phyloP scores from a whole-genome alignment of 2,113 vertebrate species.

The Galeopterus variegatus region DNA sequence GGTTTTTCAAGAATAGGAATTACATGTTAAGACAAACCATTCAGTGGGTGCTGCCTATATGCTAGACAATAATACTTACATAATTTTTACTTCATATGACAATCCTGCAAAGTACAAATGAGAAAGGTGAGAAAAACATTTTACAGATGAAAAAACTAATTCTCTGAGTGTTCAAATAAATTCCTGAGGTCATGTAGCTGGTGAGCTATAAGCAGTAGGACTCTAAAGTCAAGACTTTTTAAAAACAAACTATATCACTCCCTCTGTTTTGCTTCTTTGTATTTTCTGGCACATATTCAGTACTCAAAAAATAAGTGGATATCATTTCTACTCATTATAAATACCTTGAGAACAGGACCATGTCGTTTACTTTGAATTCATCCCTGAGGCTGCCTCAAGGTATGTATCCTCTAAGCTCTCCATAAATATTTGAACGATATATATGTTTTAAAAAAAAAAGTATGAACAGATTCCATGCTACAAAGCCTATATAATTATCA shows the following conservation, averaged over 20 bases:
- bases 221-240: background rate
- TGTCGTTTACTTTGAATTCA: background rate
- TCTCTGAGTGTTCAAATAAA: background rate
- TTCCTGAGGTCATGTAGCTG: background rate
- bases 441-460: background rate
- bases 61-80: background rate
- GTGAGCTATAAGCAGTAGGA: background rate
- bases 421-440: background rate
- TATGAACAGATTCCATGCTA: background rate
- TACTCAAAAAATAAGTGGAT: background rate
- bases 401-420: background rate
- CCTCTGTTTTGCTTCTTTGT: background rate
- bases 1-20: background rate
- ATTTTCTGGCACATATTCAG: background rate
- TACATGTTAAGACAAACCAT: background rate
- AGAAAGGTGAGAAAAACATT: background rate
- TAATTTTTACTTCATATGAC: background rate
- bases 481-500: background rate
- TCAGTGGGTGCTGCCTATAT: background rate
- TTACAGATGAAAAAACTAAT: background rate
- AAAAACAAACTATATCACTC: no score
- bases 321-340: background rate
- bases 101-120: background rate
- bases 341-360: background rate
- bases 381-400: background rate